phyloP scores from a whole-genome alignment of 2,888 invertebrate genomes.

The Parasteatoda lunata region DNA sequence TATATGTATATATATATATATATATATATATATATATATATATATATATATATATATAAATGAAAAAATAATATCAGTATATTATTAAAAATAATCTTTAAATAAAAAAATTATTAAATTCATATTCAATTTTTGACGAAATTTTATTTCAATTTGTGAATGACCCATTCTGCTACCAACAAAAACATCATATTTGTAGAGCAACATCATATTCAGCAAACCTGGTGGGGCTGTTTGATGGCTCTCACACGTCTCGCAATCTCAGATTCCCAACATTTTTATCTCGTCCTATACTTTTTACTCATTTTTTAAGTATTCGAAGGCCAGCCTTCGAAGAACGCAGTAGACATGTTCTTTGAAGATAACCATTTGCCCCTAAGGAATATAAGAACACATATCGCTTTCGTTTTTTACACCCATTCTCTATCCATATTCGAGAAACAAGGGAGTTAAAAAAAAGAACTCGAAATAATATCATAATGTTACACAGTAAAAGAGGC shows the following conservation, averaged over 20 bases:
- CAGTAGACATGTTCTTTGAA: conserved; percentile 37
- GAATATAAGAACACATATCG: conserved; percentile 39
- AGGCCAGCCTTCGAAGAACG: conserved; percentile 4
- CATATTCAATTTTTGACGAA: too few species aligned
- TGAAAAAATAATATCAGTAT: too few species aligned
- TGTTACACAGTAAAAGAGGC: conserved; percentile 3
- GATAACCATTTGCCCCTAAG: conserved; percentile 54
- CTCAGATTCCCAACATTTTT: conserved; percentile 28
- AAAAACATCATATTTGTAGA: background rate
- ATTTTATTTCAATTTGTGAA: conserved; percentile 28
- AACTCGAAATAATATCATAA: conserved; percentile 8
- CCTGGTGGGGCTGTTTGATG: conserved; percentile 42
- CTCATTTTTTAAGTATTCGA: conserved; percentile 44
- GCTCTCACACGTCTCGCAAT: conserved; percentile 55
- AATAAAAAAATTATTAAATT: too few species aligned
- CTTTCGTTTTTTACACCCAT: conserved; percentile 20
- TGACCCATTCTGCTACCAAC: conserved; percentile 34
- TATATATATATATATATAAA: too few species aligned
- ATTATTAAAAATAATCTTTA: too few species aligned
- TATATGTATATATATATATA: too few species aligned
- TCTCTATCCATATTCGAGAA: conserved; percentile 8
- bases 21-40: too few species aligned
- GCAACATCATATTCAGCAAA: background rate
- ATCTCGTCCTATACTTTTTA: conserved; percentile 19
- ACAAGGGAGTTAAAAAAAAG: conserved; percentile 17